phyloP scores from a whole-genome alignment of 2,113 vertebrate species.

The Pterocles orientalis region DNA sequence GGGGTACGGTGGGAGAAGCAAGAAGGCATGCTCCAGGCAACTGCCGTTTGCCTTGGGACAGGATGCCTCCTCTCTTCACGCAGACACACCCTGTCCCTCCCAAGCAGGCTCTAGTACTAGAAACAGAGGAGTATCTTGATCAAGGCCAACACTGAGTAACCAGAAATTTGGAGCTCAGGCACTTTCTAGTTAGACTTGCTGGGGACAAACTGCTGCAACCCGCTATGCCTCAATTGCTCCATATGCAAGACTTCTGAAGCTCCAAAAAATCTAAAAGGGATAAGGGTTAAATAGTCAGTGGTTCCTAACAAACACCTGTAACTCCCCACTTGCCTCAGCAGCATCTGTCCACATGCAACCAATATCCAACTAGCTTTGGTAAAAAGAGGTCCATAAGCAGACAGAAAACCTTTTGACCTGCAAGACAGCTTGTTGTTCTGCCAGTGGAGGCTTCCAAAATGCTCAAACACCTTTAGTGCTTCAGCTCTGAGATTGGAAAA shows the following conservation, averaged over 20 bases:
- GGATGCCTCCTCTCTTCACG: not conserved
- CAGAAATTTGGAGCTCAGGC: not conserved
- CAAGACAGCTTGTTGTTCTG: not conserved
- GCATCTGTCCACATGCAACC: not conserved
- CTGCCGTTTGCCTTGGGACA: not conserved
- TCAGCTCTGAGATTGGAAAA: not conserved
- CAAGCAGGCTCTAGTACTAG: not conserved
- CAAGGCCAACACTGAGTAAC: not conserved
- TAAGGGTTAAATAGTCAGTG: not conserved
- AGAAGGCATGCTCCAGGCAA: not conserved
- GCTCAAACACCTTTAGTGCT: not conserved
- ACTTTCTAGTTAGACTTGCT: not conserved
- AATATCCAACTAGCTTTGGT: not conserved
- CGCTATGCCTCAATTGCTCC: not conserved
- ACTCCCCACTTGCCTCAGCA: not conserved
- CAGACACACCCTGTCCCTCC: not conserved
- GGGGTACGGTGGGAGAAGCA: not conserved
- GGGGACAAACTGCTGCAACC: not conserved
- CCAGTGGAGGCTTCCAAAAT: not conserved
- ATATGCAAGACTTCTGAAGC: not conserved
- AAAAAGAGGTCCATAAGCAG: not conserved
- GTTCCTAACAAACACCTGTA: not conserved
- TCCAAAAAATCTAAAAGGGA: not conserved
- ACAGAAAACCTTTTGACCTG: not conserved
- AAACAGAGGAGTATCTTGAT: not conserved